Evolutionary conservation across 2,113 vertebrate species (phyloP).

Genomic region (Phainopepla nitens): DNA sequence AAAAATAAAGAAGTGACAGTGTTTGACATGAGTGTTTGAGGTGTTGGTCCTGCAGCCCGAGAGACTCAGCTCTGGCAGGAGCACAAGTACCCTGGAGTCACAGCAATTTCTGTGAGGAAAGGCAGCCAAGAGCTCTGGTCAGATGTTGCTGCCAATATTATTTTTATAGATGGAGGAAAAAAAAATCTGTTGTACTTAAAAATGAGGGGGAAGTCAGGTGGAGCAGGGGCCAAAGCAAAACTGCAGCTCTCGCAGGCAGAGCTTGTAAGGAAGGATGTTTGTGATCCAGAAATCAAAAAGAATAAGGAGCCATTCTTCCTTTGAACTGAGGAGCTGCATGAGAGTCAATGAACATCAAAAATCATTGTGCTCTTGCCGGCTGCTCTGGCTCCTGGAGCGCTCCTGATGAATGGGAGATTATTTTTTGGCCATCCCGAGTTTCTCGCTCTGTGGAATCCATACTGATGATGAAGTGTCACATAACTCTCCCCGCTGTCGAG

Average conservation of each 20-base stretch:
- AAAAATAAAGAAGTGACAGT: not conserved
- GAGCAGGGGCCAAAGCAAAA: not conserved
- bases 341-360: not conserved
- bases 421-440: not conserved
- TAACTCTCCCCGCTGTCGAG: not conserved
- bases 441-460: not conserved
- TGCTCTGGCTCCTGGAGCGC: not conserved
- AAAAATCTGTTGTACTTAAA: not conserved
- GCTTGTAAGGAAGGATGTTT: not conserved
- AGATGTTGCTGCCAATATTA: not conserved
- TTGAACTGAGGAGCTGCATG: not conserved
- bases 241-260: not conserved
- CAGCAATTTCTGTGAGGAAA: not conserved
- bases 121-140: not conserved
- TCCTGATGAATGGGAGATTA: not conserved
- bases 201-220: not conserved
- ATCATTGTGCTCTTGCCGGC: not conserved
- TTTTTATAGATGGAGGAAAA: not conserved
- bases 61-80: not conserved
- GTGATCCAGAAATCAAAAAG: not conserved
- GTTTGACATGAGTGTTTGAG: accelerated
- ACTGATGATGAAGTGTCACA: not conserved
- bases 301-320: not conserved
- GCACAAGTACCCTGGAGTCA: not conserved
- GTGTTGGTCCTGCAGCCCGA: not conserved